These are phyloP conservation scores for Bicyclus anynana DNA, from an alignment of 1,140 invertebrate species.

Conservation along the genomic window DNA sequence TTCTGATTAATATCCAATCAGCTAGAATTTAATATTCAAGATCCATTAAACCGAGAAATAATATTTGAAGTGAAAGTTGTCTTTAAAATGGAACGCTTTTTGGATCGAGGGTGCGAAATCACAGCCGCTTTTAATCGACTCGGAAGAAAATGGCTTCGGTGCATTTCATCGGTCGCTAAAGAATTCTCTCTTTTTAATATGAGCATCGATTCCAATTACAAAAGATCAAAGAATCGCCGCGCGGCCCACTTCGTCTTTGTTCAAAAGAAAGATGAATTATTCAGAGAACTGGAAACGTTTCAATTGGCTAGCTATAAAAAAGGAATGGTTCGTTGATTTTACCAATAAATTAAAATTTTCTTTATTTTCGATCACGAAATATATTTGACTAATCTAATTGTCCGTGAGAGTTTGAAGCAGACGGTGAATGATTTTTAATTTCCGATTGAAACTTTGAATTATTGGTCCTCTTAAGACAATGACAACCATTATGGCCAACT, in stretches of 20 bases:
- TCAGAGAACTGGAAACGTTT: conserved; percentile 76
- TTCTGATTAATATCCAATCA: not conserved
- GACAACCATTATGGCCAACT: too few relatives aligned
- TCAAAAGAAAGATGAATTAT: conserved; percentile 77
- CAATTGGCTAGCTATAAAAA: conserved; percentile 77
- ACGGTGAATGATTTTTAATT: not conserved
- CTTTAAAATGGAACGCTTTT: conserved; percentile 1
- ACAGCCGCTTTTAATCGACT: conserved; percentile 56
- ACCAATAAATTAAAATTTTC: conserved; percentile 74
- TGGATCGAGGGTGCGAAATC: conserved; percentile 40
- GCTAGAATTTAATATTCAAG: not conserved
- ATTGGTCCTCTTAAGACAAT: too few relatives aligned
- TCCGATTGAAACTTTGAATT: not conserved
- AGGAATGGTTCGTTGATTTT: conserved; percentile 74
- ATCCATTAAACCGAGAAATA: not conserved
- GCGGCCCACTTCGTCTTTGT: conserved; percentile 76
- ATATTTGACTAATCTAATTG: conserved; percentile 42
- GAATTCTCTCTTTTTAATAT: conserved; percentile 76
- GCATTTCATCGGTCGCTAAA: conserved; percentile 70
- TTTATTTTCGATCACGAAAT: conserved; percentile 66
- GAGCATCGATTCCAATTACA: conserved; percentile 77
- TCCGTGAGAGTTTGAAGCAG: not conserved
- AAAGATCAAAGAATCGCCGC: conserved; percentile 77
- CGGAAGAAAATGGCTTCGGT: conserved; percentile 65
- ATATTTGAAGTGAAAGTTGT: not conserved